Base-by-base conservation (phyloP, 2,888 invertebrate genomes). In the Drosophila histrio region DNA sequence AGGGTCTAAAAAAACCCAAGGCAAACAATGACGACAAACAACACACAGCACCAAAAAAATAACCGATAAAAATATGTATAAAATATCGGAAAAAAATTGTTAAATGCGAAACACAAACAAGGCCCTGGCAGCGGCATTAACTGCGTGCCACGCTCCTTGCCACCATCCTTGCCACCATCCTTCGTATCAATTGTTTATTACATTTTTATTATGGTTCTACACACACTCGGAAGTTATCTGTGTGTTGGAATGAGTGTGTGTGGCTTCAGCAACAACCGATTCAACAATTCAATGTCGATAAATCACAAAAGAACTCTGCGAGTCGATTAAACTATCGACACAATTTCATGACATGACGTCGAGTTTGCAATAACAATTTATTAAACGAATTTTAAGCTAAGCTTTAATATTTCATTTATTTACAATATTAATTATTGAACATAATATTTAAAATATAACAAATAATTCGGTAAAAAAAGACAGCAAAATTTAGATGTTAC, bases 251-350 rank as follows among this genome's bases (percentile, higher is more conserved):
- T 8, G 28, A 9, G 36, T 34, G 34, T 34, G 15, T 36, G 44
- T 22, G 15, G 30, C 38, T 34, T 34, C 54, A 44, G 46, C 36
- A 41, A n/a, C 36, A 8, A 17, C 26, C 36, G 11, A 34, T n/a
- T n/a, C 36, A 7, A 26, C 43, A 47, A 30, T 34, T 30, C 36
- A 47, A 32, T 26, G 53, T 32, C 57, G 58, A 64, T 64, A 64
- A 58, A 41, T 58, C 3, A 28, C 22, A 44, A 30, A 62, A 49
- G 39, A 58, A 7, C 26, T 24, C 19, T 15, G 15, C 32, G 58
- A 71, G 30, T 64, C 53, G 72, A 49, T 70, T 58, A 44, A 38
- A 24, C 32, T 32, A 70, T 54, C 41, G 50, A 34, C 19, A 7
- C 17, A 22, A 13, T 30, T 24, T 7, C 4, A 36, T 36, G n/a